Evolutionary conservation across 2,797 vertebrate species (phyloP).

Genomic region (Margarornis squamiger): DNA sequence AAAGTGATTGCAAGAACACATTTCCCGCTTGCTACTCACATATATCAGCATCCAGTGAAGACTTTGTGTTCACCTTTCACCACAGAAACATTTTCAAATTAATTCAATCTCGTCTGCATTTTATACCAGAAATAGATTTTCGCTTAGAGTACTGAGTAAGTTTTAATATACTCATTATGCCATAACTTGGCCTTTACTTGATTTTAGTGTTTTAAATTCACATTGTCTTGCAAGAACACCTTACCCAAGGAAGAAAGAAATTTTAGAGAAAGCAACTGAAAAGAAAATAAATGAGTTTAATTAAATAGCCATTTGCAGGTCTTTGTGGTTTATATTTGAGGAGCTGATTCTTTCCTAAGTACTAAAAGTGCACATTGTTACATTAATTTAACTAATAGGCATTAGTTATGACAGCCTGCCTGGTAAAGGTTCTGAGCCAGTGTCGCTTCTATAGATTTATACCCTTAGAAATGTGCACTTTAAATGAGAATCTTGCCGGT

Average conservation of each 20-base stretch:
- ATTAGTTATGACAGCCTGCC: slow-evolving; percentile 61
- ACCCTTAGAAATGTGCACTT: slow-evolving; percentile 36
- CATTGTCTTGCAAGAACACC: neutral
- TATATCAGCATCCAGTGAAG: neutral
- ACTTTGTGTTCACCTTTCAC: neutral
- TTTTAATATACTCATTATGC: neutral
- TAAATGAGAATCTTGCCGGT: slow-evolving; percentile 39
- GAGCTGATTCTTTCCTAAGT: slow-evolving; percentile 57
- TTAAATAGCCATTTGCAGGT: slow-evolving; percentile 66
- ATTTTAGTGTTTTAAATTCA: slow-evolving; percentile 18
- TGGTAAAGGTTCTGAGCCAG: slow-evolving; percentile 60
- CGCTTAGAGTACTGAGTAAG: neutral
- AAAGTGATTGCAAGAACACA: neutral
- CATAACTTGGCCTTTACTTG: neutral
- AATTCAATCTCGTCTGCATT: neutral
- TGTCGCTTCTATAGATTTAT: slow-evolving; percentile 64
- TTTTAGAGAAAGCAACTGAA: slow-evolving; percentile 44
- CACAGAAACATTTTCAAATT: neutral
- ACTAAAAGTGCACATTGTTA: slow-evolving; percentile 39
- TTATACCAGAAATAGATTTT: neutral
- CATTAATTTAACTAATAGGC: slow-evolving; percentile 64
- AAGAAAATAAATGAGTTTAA: slow-evolving; percentile 10
- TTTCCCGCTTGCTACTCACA: neutral
- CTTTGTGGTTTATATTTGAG: slow-evolving; percentile 68
- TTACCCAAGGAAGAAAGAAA: slow-evolving; percentile 25